A percentile compares a stretch with the other conserved stretches of the same genome.
These are phyloP conservation scores for Pantala flavescens DNA, from an alignment of 1,140 invertebrate genomes.

Conservation along the genomic window DNA sequence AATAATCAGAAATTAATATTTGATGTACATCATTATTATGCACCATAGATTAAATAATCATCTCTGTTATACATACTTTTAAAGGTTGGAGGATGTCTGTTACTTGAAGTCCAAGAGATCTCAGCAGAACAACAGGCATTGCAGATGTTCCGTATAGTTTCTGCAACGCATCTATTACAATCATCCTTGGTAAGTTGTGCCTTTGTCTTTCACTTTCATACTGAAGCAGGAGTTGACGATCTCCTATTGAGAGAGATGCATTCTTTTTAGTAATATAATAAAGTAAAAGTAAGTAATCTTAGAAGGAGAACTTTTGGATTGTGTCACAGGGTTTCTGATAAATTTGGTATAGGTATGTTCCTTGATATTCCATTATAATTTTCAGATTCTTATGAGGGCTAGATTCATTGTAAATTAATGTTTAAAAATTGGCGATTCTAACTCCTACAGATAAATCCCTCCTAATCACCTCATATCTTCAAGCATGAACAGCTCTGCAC, in stretches of 20 bases:
- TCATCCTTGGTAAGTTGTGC: constrained; percentile 79
- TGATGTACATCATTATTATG: not conserved
- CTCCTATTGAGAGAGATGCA: constrained; percentile 44
- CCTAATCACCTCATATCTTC: no score
- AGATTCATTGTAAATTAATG: no score
- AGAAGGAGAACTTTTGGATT: no score
- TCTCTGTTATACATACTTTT: constrained; percentile 46
- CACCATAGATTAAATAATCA: not conserved
- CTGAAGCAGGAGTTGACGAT: constrained; percentile 54
- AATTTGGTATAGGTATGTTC: no score
- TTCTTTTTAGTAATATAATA: constrained; percentile 19
- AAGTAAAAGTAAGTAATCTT: no score
- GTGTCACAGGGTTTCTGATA: no score
- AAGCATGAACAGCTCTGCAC: no score
- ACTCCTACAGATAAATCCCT: no score
- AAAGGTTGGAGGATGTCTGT: constrained; percentile 66
- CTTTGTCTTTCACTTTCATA: constrained; percentile 79
- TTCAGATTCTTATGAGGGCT: no score
- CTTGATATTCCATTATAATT: no score
- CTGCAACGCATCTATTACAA: constrained; percentile 78
- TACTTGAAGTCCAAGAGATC: constrained; percentile 77
- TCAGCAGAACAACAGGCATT: constrained; percentile 63
- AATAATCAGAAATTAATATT: not conserved
- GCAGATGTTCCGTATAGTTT: constrained; percentile 69
- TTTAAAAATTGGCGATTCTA: no score